Conservation (phyloP, 1,140 invertebrate genomes). For the Polypedilum vanderplanki region DNA sequence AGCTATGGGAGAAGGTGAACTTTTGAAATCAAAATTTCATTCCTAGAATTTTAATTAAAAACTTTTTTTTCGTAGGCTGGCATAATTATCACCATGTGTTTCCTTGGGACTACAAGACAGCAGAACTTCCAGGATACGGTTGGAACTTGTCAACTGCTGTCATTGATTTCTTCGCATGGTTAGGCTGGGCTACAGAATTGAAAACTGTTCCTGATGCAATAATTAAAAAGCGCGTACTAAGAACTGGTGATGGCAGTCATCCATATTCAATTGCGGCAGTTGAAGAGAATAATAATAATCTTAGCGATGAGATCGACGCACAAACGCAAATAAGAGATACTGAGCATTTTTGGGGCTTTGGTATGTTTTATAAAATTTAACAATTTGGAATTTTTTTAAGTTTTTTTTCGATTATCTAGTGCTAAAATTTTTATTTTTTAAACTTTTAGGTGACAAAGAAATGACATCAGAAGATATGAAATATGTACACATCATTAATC, state of each 20-base stretch:
- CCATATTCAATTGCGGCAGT: neutral
- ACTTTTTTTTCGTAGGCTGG: constrained; percentile 50
- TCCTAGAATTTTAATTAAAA: neutral
- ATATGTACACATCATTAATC: neutral
- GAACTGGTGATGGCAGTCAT: constrained; percentile 53
- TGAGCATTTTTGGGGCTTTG: neutral
- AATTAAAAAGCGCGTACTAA: constrained; percentile 49
- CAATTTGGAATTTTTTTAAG: too few species aligned
- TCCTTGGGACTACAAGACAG: constrained; percentile 65
- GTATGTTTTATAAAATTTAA: too few species aligned
- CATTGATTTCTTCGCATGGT: constrained; percentile 63
- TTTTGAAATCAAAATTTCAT: neutral
- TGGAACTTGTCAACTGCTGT: constrained; percentile 67
- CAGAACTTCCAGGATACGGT: constrained; percentile 56
- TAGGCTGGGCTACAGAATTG: constrained; percentile 57
- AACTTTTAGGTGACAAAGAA: neutral
- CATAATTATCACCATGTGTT: constrained; percentile 78
- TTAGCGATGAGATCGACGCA: neutral
- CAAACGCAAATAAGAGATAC: neutral
- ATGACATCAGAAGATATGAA: neutral
- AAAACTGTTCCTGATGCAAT: constrained; percentile 52
- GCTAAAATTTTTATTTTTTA: neutral
- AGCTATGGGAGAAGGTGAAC: neutral
- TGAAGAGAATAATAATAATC: neutral
- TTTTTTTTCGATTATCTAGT: neutral